phyloP scores from a whole-genome alignment of 2,888 invertebrate species.

The Linnaemya vulpina region DNA sequence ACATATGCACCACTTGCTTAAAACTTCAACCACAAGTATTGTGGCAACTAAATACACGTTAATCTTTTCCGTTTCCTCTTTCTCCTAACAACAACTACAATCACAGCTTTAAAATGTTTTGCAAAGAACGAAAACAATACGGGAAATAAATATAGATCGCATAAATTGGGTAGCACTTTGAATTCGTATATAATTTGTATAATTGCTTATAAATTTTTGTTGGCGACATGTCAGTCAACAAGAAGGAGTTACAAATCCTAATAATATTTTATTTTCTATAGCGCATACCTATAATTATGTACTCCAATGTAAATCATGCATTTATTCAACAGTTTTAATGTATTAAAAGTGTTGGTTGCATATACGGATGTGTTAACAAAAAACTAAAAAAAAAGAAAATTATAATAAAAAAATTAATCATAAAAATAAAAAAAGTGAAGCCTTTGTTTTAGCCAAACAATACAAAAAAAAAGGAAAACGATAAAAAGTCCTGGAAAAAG shows the following conservation, averaged over 20 bases:
- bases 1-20: conserved; percentile 41
- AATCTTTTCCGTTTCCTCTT: conserved; percentile 68
- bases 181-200: conserved; percentile 21
- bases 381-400: background rate
- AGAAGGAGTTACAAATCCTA: background rate
- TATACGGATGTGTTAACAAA: conserved; percentile 48
- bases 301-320: background rate
- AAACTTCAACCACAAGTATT: conserved; percentile 62
- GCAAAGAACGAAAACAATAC: conserved; percentile 1
- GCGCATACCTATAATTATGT: conserved; percentile 18
- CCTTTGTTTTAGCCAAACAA: conserved; percentile 53
- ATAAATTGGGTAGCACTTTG: background rate
- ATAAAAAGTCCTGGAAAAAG: conserved; percentile 20
- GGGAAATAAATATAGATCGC: conserved; percentile 1
- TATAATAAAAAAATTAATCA: background rate
- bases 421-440: conserved; percentile 31
- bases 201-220: no score
- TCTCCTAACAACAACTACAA: conserved; percentile 19
- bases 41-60: conserved; percentile 67
- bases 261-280: background rate
- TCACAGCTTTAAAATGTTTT: conserved; percentile 32
- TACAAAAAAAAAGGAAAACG: background rate
- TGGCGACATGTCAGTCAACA: no score
- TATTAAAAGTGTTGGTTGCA: conserved; percentile 62
- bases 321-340: conserved; percentile 48